Evolutionary conservation across 2,797 vertebrate genomes (phyloP), one percentile per base, ranked within the genome.

Genomic region (Erpetoichthys calabaricus): DNA sequence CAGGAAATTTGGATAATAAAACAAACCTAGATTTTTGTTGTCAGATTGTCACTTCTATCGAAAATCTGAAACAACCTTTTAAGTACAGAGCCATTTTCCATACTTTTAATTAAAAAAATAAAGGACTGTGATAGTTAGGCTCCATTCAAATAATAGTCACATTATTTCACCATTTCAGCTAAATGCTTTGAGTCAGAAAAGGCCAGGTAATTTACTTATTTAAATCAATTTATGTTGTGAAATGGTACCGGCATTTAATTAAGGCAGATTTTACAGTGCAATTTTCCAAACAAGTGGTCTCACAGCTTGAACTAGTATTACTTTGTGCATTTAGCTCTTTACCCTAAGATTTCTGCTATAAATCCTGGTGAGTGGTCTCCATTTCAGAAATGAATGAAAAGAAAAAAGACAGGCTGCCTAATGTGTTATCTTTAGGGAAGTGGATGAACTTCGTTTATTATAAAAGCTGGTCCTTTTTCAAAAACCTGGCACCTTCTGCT

Each of bases 181-280:
- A n/a, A 49, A 47, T 45, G 47, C 51, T 53, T 45, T 49, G 44
- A 58, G 55, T 56, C 57, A 47, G 49, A 46, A 53, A 60, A 57
- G 47, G 50, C 47, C 52, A 42, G 47, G 58, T 60, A 62, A 66
- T 57, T 64, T 58, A 60, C 54, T 54, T 47, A 45, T 55, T 67
- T 65, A 68, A 68, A 66, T 60, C 69, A 67, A 59, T 52, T 55
- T 61, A 69, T 45, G 53, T 65, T 56, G 45, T 56, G 51, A 61
- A 56, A 60, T 56, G 67, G 53, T 55, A 52, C 53, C 62, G 49
- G 58, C 62, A 3, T 63, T 67, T 69, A 67, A 67, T 66, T 70
- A 70, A 62, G 69, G 70, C 53, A 8, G 3, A 55, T 64, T 68
- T 69, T 56, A 64, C 63, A 60, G 66, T 62, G 51, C 60, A 62